A percentile compares a stretch with the other conserved stretches of the same genome.
These are phyloP conservation scores for Drosophila fungiperda DNA, from an alignment of 2,888 invertebrate species.

Conservation along the genomic window DNA sequence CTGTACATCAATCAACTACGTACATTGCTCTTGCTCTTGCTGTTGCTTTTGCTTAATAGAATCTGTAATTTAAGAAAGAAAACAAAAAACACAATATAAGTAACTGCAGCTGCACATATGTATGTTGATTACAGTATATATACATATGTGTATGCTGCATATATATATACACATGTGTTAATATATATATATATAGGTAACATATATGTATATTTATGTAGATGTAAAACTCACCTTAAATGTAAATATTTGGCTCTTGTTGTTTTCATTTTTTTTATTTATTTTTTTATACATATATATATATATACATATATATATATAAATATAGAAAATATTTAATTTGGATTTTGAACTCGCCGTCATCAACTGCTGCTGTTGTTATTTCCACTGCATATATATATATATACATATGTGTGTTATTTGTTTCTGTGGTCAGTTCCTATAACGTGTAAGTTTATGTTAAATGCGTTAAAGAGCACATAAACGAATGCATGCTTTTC, in stretches of 20 bases:
- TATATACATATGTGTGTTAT: not conserved
- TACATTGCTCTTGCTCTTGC: conserved; percentile 27
- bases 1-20: conserved; percentile 40
- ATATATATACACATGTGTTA: not conserved
- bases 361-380: conserved; percentile 9
- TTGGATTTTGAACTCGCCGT: conserved; percentile 50
- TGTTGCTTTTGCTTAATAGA: conserved; percentile 39
- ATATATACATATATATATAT: too few species aligned
- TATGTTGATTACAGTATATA: not conserved
- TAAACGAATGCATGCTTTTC: conserved; percentile 30
- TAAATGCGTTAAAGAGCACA: conserved; percentile 59
- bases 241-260: conserved; percentile 81
- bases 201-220: not conserved
- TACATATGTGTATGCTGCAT: too few species aligned
- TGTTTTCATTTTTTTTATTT: conserved; percentile 47
- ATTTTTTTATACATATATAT: not conserved
- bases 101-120: not conserved
- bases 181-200: not conserved
- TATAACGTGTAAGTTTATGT: conserved; percentile 44
- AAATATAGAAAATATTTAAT: conserved; percentile 52
- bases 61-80: conserved; percentile 40
- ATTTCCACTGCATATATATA: conserved; percentile 1
- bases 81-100: not conserved
- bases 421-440: conserved; percentile 14
- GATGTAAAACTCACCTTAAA: conserved; percentile 73